A percentile compares a stretch with the other conserved stretches of the same genome.
These are phyloP conservation scores for Lamellibrachia columna DNA, from an alignment of 2,888 invertebrate species.

Conservation along the genomic window DNA sequence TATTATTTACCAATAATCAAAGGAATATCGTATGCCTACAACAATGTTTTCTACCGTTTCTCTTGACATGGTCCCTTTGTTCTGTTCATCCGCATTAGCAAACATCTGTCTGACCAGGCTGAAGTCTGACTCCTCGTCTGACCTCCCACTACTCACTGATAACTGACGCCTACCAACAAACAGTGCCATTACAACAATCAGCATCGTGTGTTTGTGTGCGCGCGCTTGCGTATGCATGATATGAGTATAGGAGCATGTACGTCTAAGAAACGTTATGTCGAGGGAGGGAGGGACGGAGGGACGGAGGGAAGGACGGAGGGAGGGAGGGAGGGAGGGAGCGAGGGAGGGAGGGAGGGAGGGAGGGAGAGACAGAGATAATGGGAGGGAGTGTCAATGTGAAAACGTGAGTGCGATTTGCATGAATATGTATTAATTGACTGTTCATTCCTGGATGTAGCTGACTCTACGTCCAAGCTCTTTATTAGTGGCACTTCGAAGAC, in stretches of 20 bases:
- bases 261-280: background rate
- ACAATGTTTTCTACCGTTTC: background rate
- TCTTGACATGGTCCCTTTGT: background rate
- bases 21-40: too few species aligned
- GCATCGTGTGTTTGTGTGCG: background rate
- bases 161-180: background rate
- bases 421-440: background rate
- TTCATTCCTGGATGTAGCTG: background rate
- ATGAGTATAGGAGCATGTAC: background rate
- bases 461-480: background rate
- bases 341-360: background rate
- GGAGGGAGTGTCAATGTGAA: background rate
- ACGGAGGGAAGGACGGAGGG: background rate
- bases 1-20: too few species aligned
- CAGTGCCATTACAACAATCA: background rate
- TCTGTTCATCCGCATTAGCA: background rate
- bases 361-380: background rate
- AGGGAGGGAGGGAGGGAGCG: background rate
- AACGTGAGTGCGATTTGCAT: too few species aligned
- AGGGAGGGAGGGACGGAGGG: too few species aligned
- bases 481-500: background rate
- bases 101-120: background rate
- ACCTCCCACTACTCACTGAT: too few species aligned
- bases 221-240: background rate
- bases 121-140: background rate